Evolutionary conservation across 2,797 vertebrate species (phyloP).

Genomic region (Podarcis lilfordi): DNA sequence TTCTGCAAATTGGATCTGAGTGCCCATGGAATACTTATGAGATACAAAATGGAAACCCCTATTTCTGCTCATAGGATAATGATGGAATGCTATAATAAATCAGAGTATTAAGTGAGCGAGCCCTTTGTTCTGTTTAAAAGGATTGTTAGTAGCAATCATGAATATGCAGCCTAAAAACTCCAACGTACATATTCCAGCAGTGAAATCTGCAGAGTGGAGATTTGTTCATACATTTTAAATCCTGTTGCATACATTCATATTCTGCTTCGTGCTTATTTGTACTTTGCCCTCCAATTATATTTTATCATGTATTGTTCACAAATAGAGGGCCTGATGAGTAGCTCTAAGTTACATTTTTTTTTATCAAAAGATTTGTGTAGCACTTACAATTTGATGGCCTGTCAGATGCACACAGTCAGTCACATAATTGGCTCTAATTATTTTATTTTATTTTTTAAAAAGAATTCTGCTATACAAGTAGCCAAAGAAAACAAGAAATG

Average conservation of each 20-base stretch:
- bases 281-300: conserved; percentile 34
- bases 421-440: conserved; percentile 64
- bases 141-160: conserved; percentile 32
- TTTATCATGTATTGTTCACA: conserved; percentile 49
- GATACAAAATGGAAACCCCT: background rate
- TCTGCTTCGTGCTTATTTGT: conserved; percentile 25
- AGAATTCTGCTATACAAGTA: conserved; percentile 62
- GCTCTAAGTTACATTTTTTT: conserved; percentile 45
- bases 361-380: conserved; percentile 56
- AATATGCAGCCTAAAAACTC: conserved; percentile 38
- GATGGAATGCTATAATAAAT: background rate
- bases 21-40: background rate
- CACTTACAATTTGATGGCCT: conserved; percentile 68
- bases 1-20: background rate
- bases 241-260: background rate
- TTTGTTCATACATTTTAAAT: conserved; percentile 8
- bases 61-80: background rate
- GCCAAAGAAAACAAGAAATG: conserved; percentile 70
- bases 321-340: conserved; percentile 33
- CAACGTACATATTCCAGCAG: conserved; percentile 36
- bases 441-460: conserved; percentile 7
- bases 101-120: background rate
- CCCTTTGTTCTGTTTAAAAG: conserved; percentile 30
- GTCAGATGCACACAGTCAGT: conserved; percentile 57
- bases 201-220: conserved; percentile 29